Base-by-base conservation (phyloP, 2,888 invertebrate genomes). In the Epinotia nisella region DNA sequence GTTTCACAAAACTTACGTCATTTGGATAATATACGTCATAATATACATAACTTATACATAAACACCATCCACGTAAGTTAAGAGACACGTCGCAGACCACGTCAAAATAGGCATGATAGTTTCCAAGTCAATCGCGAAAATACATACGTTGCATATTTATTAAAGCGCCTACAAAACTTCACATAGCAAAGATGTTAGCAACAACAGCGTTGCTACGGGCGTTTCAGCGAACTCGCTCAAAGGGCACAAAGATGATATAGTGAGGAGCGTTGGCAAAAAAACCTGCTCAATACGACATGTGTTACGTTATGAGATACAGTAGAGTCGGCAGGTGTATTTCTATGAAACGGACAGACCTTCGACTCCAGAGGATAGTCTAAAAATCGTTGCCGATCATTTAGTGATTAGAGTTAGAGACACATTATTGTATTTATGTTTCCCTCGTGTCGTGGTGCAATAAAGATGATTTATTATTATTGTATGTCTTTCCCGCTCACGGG, bases 251-350 rank as follows among this genome's bases (percentile, higher is more conserved):
- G 58, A 53, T 56, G 53, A 49, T 7, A 5, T n/a, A n/a, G 7
- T 7, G n/a, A 49, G n/a, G 49, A 62, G 15, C 24, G 61, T 62
- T 29, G 45, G 62, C 45, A 55, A 49, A 70, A 61, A 68, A 70
- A 70, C 17, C 19, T 19, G 17, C 19, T 21, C 45, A 17, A 49
- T 35, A 59, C 59, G 59, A 68, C 13, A 49, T n/a, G 49, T n/a
- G 19, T 55, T 56, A 35, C 35, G 19, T 59, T 68, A 51, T 59
- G 15, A 17, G 15, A 15, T 17, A 11, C 3, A 7, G 51, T 68
- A 68, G 19, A n/a, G 68, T 51, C 15, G 21, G 68, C 68, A 59
- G 15, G 10, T 41, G 15, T 4, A 45, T 3, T 13, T 45, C 39
- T 39, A 39, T 39, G 39, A 39, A 39, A 39, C 11, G 5, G 10